These are phyloP conservation scores for Listronotus bonariensis DNA, from an alignment of 1,140 invertebrate species.

Conservation along the genomic window DNA sequence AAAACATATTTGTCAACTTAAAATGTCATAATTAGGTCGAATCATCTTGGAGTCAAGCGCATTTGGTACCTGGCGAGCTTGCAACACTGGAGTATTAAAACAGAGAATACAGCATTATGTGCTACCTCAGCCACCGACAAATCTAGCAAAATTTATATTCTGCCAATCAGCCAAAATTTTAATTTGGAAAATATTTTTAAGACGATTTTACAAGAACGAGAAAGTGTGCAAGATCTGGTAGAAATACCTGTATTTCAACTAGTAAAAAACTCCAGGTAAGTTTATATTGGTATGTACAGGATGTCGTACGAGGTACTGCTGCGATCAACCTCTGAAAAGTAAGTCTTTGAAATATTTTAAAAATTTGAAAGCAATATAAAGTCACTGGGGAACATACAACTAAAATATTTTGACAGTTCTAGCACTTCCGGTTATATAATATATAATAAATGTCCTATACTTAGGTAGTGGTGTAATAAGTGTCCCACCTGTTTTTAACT, in stretches of 20 bases:
- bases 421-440: too few relatives aligned
- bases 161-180: slow-evolving; percentile 11
- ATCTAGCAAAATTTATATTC: slow-evolving; percentile 60
- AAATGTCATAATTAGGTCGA: slow-evolving; percentile 39
- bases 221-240: slow-evolving; percentile 28
- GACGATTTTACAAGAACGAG: slow-evolving; percentile 32
- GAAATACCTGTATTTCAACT: slow-evolving; percentile 33
- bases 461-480: too few relatives aligned
- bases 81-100: slow-evolving; percentile 60
- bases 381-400: too few relatives aligned
- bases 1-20: background rate
- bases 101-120: slow-evolving; percentile 63
- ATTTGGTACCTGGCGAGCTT: slow-evolving; percentile 58
- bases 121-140: slow-evolving; percentile 65
- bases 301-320: too few relatives aligned
- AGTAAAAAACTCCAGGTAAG: slow-evolving; percentile 37
- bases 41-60: slow-evolving; percentile 44
- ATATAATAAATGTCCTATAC: too few relatives aligned
- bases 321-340: too few relatives aligned
- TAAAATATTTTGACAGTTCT: too few relatives aligned
- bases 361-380: too few relatives aligned
- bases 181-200: slow-evolving; percentile 36
- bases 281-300: background rate
- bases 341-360: too few relatives aligned
- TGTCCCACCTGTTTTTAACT: too few relatives aligned